Conservation (phyloP, 2,113 vertebrate species). For the Actenoides hombroni region DNA sequence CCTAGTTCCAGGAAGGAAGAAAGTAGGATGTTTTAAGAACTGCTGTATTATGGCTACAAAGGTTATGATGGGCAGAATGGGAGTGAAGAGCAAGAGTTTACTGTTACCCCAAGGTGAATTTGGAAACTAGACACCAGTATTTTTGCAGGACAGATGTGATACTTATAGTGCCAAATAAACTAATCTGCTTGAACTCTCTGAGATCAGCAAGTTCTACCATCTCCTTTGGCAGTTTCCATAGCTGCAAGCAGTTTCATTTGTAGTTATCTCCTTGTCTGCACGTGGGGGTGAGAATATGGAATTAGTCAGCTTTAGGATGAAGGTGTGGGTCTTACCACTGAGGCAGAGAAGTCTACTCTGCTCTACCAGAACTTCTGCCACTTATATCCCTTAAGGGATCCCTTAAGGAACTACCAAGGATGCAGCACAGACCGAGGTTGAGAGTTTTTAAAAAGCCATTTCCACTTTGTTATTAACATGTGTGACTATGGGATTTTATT, state of each 20-base stretch:
- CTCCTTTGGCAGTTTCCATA: not conserved
- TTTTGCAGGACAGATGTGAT: not conserved
- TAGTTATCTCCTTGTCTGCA: not conserved
- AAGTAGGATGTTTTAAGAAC: not conserved
- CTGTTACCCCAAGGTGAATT: not conserved
- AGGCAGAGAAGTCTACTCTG: not conserved
- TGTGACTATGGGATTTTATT: constrained; percentile 4
- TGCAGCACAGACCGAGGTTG: not conserved
- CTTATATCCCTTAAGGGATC: not conserved
- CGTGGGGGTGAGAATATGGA: not conserved
- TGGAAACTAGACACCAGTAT: not conserved
- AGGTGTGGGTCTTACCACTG: not conserved
- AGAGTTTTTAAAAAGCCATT: not conserved
- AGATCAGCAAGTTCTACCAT: not conserved
- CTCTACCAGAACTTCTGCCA: not conserved
- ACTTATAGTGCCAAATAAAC: not conserved
- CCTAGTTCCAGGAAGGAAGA: not conserved
- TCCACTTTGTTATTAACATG: constrained; percentile 4
- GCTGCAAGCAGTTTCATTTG: not conserved
- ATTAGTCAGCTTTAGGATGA: not conserved
- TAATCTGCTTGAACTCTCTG: not conserved
- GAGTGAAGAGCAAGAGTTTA: not conserved
- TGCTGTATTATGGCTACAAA: not conserved
- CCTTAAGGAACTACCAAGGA: not conserved
- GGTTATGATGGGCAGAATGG: not conserved